Evolutionary conservation across 2,113 vertebrate species (phyloP), one percentile per base, ranked within the genome.

Genomic region (Tyrannus savana): DNA sequence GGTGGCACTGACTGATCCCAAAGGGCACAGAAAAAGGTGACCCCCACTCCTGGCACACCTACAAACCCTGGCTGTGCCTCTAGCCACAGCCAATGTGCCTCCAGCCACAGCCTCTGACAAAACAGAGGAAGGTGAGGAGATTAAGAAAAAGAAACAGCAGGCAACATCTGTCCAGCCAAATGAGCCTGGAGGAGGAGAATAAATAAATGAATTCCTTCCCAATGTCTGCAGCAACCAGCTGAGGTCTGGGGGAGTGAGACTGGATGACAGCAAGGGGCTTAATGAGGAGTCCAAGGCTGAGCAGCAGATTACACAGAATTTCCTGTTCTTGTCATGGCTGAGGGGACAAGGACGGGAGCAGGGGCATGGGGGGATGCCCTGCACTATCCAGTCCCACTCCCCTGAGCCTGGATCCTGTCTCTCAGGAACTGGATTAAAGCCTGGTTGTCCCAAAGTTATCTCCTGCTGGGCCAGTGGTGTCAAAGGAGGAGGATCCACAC

Each of bases 141-240:
- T 63, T 41, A 50, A 68, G 10, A 30, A 60, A 41, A 47, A 42
- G 22, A 59, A 56, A 52, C 35, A 78, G 58, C 35, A 35, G 52
- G 49, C 64, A 66, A 55, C n/a, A 39, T 86, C 83, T 86, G 89
- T 68, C 15, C 14, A 60, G 68, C 33, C 50, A 89, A 64, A 60
- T 17, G 84, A 92, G 68, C 60, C 76, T 49, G 39, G 9, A 28
- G 52, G 56, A 87, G 80, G 56, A 89, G 91, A 84, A 94, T 9
- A 72, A 91, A 84, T 78, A 84, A 66, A 55, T 13, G 0, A 67
- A 82, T 94, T 95, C 89, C 87, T 97, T 95, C 90, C 95, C 86
- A 35, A 41, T 19, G 50, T 66, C 56, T 82, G 67, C 52, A 89
- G 62, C 56, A 66, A 58, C 50, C n/a, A 82, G 76, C 84, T 83